Base-by-base conservation (phyloP, 1,140 invertebrate species). In the Drosophila ambigua region DNA sequence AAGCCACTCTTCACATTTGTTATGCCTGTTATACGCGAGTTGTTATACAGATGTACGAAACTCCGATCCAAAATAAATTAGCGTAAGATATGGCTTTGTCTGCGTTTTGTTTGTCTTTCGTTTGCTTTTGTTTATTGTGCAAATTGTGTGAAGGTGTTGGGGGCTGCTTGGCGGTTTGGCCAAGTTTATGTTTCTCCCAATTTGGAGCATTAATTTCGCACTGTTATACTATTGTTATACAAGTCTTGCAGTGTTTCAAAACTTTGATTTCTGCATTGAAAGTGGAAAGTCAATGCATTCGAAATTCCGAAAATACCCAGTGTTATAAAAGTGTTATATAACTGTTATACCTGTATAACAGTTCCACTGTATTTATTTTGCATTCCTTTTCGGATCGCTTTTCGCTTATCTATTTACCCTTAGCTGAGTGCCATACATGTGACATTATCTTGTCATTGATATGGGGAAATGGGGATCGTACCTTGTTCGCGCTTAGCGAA, bases 1-100 rank as follows among this genome's bases (percentile, higher is more conserved):
- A 87, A 59, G 55, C 35, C 35, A 51, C 53, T 67, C 67, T 49
- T 44, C 39, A 64, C 46, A 60, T 77, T 54, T 35, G 64, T 35
- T 72, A 49, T 53, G 68, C 67, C 48, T 60, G 55, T 61, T 72
- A 61, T 72, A 72, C 72, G 13, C 35, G 35, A 13, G 11, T 13
- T 39, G 35, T 39, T 39, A 39, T 72, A 72, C 31, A 72, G 2
- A 28, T 7, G 8, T 59, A 53, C 9, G 4, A 39, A 4, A 23
- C 3, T 11, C 16, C 11, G 50, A 11, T 39, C 51, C 51, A 66
- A 65, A 49, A 28, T 73, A 72, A 72, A 72, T 61, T 60, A 53
- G 68, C 31, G 31, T 39, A 46, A 61, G 28, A 69, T 69, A 69
- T 68, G 16, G 20, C 23, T 48, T 23, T 48, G 16, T 20, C 6